Evolutionary conservation across 1,140 invertebrate genomes (phyloP).

Genomic region (Meteorus sp.): DNA sequence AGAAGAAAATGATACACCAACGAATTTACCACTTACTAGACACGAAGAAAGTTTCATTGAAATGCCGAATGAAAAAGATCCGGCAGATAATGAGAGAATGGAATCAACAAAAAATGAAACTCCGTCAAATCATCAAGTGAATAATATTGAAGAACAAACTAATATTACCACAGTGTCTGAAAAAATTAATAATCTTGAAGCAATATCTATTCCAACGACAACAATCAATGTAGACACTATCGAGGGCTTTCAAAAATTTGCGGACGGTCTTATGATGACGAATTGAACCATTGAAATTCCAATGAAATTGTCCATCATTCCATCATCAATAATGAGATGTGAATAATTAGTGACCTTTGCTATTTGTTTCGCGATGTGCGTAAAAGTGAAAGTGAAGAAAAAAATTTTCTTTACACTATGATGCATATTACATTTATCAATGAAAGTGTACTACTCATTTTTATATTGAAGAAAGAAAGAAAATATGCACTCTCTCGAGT

Average conservation of each 20-base stretch:
- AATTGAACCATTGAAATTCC: no score
- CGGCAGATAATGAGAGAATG: not conserved
- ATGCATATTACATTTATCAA: no score
- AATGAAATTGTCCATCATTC: no score
- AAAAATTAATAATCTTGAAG: not conserved
- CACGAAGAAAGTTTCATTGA: slow-evolving; percentile 36
- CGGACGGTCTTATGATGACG: slow-evolving; percentile 34
- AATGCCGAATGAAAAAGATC: slow-evolving; percentile 19
- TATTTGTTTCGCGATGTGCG: not conserved
- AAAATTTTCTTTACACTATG: not conserved
- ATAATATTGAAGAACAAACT: slow-evolving; percentile 15
- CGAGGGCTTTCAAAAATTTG: slow-evolving; percentile 40
- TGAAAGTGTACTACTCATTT: not conserved
- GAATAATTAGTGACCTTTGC: not conserved
- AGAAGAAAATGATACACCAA: slow-evolving; percentile 18
- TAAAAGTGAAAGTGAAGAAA: slow-evolving; percentile 8
- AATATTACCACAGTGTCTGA: not conserved
- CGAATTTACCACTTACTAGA: slow-evolving; percentile 14
- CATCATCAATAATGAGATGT: no score
- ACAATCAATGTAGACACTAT: slow-evolving; percentile 33
- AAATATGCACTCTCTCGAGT: no score
- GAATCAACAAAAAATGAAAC: not conserved
- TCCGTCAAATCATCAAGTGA: not conserved
- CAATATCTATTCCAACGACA: slow-evolving; percentile 1
- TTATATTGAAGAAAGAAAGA: not conserved